Evolutionary conservation across 1,140 invertebrate species (phyloP), one percentile per base, ranked within the genome.

Genomic region (Zophobas atratus): DNA sequence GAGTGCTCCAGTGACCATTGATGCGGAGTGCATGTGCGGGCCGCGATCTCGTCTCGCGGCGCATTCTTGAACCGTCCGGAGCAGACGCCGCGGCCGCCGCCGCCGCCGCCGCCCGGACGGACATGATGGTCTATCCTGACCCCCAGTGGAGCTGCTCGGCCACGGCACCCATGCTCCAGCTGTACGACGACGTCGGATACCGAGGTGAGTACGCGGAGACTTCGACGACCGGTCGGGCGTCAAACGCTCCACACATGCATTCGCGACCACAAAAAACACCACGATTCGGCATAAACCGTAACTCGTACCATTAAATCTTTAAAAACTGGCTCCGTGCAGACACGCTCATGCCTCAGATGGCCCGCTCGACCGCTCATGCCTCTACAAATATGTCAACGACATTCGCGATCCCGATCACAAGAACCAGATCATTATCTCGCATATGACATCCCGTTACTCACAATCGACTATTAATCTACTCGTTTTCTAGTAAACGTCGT

Each of bases 401-500:
- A 80, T 60, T 80, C 79, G 75, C 71, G 72, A 46, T 77, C 70
- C 76, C 67, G 53, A 67, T 73, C 55, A 73, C 55, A 73, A 73
- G 51, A 72, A 73, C 71, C 49, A 73, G 71, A 73, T 41, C 49
- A 49, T 73, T 56, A 73, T 73, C 71, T 73, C 51, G 71, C 55
- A 73, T 56, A 53, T 56, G 49, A 73, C 49, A 56, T 56, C 71
- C 55, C 49, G 55, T 73, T 53, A 73, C 71, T 41, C 49, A 73
- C 71, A 73, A 55, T 33, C 34, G 32, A 73, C 55, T 38, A 73
- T 73, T 73, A 56, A 73, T 73, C 56, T 71, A 32, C 2, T 32
- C 33, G 4, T 32, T 86, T 90, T 88, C 78, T 87, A 94, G 96
- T 98, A 77, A 97, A 98, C 88, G 96, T 98, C 6, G 96, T 98